phyloP scores from a whole-genome alignment of 2,797 vertebrate genomes.

The Gambusia yucatana region DNA sequence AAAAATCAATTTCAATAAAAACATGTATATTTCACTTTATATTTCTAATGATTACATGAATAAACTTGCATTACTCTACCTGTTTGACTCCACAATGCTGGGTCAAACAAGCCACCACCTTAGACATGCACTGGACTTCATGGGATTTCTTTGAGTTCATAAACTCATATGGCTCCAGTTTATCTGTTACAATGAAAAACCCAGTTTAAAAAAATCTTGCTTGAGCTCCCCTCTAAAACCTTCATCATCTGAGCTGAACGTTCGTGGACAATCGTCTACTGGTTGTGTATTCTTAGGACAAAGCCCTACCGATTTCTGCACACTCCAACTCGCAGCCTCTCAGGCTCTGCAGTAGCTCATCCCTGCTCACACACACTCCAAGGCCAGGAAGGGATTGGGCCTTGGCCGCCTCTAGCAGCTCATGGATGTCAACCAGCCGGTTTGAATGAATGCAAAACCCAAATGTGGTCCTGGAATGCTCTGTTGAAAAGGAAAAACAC shows the following conservation, averaged over 20 bases:
- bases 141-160: conserved; percentile 99
- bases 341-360: conserved; percentile 82
- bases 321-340: conserved; percentile 6
- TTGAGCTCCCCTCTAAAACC: not conserved
- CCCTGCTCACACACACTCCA: conserved; percentile 83
- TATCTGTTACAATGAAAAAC: conserved; percentile 31
- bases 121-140: conserved; percentile 94
- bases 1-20: not conserved
- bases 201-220: not conserved
- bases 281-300: conserved; percentile 28
- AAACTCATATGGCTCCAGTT: conserved; percentile 86
- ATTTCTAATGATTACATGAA: not conserved
- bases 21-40: not conserved
- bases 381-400: conserved; percentile 84
- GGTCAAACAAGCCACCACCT: conserved; percentile 85
- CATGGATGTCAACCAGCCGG: conserved; percentile 81
- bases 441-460: conserved; percentile 86
- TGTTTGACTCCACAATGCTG: conserved; percentile 85
- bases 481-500: conserved; percentile 50
- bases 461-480: conserved; percentile 66
- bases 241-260: conserved; percentile 4
- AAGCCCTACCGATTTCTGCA: conserved; percentile 48
- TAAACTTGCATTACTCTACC: conserved; percentile 71
- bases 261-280: conserved; percentile 3
- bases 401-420: conserved; percentile 83